Base-by-base conservation (phyloP, 2,888 invertebrate species). In the Sarcophaga subvicina region DNA sequence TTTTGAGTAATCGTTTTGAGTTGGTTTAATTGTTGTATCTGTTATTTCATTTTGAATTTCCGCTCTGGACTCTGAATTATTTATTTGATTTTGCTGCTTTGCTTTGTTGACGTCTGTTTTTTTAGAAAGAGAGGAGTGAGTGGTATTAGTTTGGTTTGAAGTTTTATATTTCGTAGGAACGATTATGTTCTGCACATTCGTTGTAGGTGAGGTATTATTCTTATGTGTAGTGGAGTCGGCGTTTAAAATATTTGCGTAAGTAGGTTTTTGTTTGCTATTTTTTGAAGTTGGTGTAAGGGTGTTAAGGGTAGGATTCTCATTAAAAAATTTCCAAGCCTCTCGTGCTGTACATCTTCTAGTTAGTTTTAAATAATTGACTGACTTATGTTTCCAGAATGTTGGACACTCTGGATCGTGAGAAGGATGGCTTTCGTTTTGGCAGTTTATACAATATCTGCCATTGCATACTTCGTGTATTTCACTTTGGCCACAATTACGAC, bases 331-430 rank as follows among this genome's bases (percentile, higher is more conserved):
- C 77, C 86, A 88, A 2, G 87, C 87, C 12, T 84, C 79, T 10
- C 85, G 82, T 5, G 67, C 73, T 10, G 84, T 86, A 37, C 85
- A 88, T n/a, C 86, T 77, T 25, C 69, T 75, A 8, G 86, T 72
- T 3, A 83, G 72, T 81, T 85, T 86, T 12, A 88, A 79, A 85
- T 86, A 86, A 47, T 85, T 88, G 2, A 88, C 79, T 3, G 88
- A 81, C 47, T 88, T 88, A 66, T 88, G 81, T 25, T 75, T 71
- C 11, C 85, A 76, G 59, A 85, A 87, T 8, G 54, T 72, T 20
- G 85, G 83, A 8, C 86, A 84, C 0, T 72, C 17, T 6, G 86
- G 75, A 17, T 85, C 80, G 45, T 80, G 66, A 11, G 87, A 84
- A 2, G 80, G 59, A 49, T 88, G 83, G 27, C 25, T 79, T 20